Percentiles rank a stretch among this genome's conserved stretches.
These are phyloP conservation scores for Taurulus bubalis DNA, from an alignment of 2,113 vertebrate genomes.

Conservation along the genomic window DNA sequence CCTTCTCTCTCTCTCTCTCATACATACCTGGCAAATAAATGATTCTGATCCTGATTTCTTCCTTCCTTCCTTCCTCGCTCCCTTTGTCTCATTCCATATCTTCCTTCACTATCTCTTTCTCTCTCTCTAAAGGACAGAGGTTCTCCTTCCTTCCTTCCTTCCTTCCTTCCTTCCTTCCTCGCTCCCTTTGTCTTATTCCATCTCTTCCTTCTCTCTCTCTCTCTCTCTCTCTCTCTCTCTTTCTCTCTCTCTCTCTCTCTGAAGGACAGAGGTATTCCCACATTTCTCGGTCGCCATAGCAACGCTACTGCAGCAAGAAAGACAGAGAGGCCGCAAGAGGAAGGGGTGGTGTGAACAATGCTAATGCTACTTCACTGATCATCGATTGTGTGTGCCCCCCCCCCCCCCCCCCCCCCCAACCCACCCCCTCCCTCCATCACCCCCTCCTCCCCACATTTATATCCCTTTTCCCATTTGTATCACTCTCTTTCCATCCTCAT, in stretches of 20 bases:
- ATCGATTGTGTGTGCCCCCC: constrained; percentile 60
- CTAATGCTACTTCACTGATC: constrained; percentile 80
- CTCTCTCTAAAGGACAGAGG: constrained; percentile 86
- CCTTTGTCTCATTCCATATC: constrained; percentile 40
- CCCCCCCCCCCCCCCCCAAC: neutral
- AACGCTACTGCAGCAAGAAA: constrained; percentile 84
- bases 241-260: constrained; percentile 75
- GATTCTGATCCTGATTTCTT: too few relatives aligned
- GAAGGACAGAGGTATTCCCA: constrained; percentile 88
- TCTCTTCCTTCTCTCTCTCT: constrained; percentile 35
- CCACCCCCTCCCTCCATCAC: neutral
- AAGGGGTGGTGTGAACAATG: constrained; percentile 79
- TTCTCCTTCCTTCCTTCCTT: constrained; percentile 69
- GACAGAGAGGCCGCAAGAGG: constrained; percentile 75
- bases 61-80: neutral
- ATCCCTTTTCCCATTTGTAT: constrained; percentile 29
- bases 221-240: constrained; percentile 59
- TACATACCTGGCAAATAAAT: too few relatives aligned
- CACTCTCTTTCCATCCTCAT: constrained; percentile 39
- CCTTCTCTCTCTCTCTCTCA: too few relatives aligned
- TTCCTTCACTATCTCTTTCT: constrained; percentile 22
- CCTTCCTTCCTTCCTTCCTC: constrained; percentile 5
- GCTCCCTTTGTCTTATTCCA: constrained; percentile 27
- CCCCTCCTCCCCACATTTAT: constrained; percentile 1
- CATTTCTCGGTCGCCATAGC: constrained; percentile 83